phyloP scores from a whole-genome alignment of 2,113 vertebrate species.

The Ailurus styani region DNA sequence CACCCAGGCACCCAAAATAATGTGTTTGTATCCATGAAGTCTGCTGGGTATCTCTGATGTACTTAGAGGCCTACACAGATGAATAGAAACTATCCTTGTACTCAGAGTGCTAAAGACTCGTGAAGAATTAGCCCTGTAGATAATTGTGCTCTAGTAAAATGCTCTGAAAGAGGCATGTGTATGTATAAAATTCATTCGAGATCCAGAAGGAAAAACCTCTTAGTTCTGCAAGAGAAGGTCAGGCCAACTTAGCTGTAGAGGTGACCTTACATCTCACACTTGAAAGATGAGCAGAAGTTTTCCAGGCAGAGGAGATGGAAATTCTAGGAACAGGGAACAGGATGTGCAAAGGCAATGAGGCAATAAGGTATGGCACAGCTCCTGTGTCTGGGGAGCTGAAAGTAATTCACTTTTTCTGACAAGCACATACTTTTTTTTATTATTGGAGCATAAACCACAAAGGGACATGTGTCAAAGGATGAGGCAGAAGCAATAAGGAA shows the following conservation, averaged over 20 bases:
- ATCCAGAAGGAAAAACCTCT: background rate
- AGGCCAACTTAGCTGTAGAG: background rate
- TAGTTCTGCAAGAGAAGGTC: background rate
- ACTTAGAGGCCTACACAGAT: background rate
- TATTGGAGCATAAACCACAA: background rate
- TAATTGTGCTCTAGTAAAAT: background rate
- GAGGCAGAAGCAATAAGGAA: background rate
- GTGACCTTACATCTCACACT: background rate
- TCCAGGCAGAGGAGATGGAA: slow-evolving; percentile 40
- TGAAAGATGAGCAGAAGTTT: slow-evolving; percentile 51
- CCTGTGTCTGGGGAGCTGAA: background rate
- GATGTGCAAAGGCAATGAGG: background rate
- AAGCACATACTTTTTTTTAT: slow-evolving; percentile 30
- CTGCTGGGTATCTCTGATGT: background rate
- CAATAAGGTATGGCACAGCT: background rate
- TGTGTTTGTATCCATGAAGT: background rate
- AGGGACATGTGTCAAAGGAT: background rate
- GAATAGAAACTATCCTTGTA: background rate
- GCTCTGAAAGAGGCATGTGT: background rate
- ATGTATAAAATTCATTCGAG: background rate
- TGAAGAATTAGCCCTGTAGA: background rate
- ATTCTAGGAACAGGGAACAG: slow-evolving; percentile 25
- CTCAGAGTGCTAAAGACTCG: background rate
- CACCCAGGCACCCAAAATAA: no score
- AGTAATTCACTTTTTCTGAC: slow-evolving; percentile 20